Base-by-base conservation (phyloP, 2,888 invertebrate genomes). In the Lingula anatina region DNA sequence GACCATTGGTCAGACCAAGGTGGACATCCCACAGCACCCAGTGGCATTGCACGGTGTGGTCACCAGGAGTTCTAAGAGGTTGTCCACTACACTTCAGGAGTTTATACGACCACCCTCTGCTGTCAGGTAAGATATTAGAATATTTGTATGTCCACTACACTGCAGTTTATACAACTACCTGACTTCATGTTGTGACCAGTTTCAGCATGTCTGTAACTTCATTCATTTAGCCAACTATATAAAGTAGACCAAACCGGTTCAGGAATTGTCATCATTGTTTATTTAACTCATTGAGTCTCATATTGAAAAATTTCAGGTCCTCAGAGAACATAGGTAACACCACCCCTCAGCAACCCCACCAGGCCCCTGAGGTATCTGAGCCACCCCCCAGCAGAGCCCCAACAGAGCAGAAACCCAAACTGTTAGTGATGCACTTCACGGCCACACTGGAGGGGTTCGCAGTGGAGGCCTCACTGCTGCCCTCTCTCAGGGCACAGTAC, bases 21-120 rank as follows among this genome's bases (percentile, higher is more conserved):
- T 96, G 48, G 95, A 96, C 77, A 92, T 99, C 70, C 97, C 99
- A 3, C 96, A 97, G 78, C 96, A 97, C 80, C 97, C 97, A 0
- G 94, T 96, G 0, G 94, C 91, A 5, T 80, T 99, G 61, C 97
- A 99, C 78, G 96, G 95, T 45, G 96, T 99, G 88, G 94, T 99
- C 85, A 70, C 75, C 0, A 83, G 96, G 61, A 91, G 93, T 56
- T 91, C 92, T 54, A 87, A 92, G 59, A 91, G 95, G 70, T 81
- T 96, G 39, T 93, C 93, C 5, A 89, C 89, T 15, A 96, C 95
- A 0, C 79, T 96, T 47, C 94, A 94, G 81, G 89, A 80, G 59
- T 75, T 80, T 50, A 63, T 75, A 41, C 60, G 71, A 52, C 64
- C 70, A 2, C 61, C 66, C 0, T 55, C 65, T 20, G 62, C 68